Evolutionary conservation across 2,797 vertebrate genomes (phyloP).

Genomic region (Salarias fasciatus): DNA sequence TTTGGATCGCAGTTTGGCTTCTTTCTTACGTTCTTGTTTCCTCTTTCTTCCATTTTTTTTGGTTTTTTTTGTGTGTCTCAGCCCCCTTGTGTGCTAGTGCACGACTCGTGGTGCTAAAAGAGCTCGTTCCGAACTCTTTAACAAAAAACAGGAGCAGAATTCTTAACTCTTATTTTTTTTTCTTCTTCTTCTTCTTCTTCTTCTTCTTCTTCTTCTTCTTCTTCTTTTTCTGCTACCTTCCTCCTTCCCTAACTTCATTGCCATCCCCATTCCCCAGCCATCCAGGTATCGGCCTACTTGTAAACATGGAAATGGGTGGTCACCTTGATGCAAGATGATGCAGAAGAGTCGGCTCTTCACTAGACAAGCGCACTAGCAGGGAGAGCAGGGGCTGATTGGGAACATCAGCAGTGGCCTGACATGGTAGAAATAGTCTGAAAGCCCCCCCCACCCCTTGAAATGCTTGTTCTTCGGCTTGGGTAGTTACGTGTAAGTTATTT

Average conservation of each 20-base stretch:
- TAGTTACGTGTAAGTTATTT: constrained; percentile 76
- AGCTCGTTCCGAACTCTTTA: constrained; percentile 57
- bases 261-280: constrained; percentile 69
- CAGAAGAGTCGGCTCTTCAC: constrained; percentile 71
- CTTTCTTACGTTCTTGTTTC: constrained; percentile 51
- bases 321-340: constrained; percentile 79
- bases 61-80: constrained; percentile 59
- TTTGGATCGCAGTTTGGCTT: constrained; percentile 84
- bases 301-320: constrained; percentile 84
- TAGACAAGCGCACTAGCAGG: constrained; percentile 54
- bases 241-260: constrained; percentile 45
- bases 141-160: constrained; percentile 55
- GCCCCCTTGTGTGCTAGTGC: constrained; percentile 75
- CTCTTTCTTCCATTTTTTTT: constrained; percentile 42
- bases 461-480: constrained; percentile 72
- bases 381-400: constrained; percentile 61
- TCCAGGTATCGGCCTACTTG: constrained; percentile 85
- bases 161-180: constrained; percentile 49
- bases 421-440: constrained; percentile 39
- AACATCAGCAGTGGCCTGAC: constrained; percentile 59
- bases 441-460: constrained; percentile 48
- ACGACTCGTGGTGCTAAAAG: constrained; percentile 79
- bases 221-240: constrained; percentile 64
- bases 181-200: too few species aligned
- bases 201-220: too few species aligned